phyloP scores from a whole-genome alignment of 2,113 vertebrate species.

The Noturus placidus region DNA sequence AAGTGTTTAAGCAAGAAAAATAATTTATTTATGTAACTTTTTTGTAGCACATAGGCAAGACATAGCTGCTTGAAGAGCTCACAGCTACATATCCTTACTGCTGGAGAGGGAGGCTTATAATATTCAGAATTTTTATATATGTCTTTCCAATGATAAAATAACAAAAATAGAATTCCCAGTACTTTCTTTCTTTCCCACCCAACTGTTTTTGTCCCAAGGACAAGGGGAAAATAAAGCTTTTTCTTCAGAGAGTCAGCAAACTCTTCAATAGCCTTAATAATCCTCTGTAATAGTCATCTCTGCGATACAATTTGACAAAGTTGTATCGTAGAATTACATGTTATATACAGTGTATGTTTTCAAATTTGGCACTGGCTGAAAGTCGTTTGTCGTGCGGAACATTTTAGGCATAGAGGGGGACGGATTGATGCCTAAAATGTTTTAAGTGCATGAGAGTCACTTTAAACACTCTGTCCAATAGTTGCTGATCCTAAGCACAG shows the following conservation, averaged over 20 bases:
- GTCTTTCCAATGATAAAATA: conserved; percentile 61
- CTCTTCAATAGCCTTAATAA: conserved; percentile 38
- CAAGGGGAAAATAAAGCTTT: conserved; percentile 55
- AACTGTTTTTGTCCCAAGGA: conserved; percentile 42
- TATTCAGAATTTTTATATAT: conserved; percentile 56
- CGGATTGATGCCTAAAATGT: neutral
- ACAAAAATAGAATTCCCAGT: conserved; percentile 63
- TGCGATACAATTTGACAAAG: conserved; percentile 36
- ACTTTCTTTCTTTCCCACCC: conserved; percentile 48
- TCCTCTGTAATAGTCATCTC: conserved; percentile 28
- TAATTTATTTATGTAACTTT: conserved; percentile 65
- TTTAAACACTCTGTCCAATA: conserved; percentile 11
- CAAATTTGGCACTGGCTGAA: conserved; percentile 16
- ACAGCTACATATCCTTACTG: conserved; percentile 57
- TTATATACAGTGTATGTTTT: conserved; percentile 31
- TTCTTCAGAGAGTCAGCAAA: conserved; percentile 35
- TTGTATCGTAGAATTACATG: conserved; percentile 4
- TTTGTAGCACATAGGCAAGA: conserved; percentile 60
- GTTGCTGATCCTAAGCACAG: conserved; percentile 1
- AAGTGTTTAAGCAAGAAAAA: conserved; percentile 59
- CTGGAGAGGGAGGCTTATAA: conserved; percentile 57
- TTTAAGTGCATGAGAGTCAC: neutral
- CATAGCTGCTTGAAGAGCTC: conserved; percentile 57
- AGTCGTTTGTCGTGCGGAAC: conserved; percentile 4
- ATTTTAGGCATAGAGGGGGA: neutral